These are phyloP conservation scores for Dastarcus helophoroides DNA, from an alignment of 2,888 invertebrate genomes.

Conservation along the genomic window DNA sequence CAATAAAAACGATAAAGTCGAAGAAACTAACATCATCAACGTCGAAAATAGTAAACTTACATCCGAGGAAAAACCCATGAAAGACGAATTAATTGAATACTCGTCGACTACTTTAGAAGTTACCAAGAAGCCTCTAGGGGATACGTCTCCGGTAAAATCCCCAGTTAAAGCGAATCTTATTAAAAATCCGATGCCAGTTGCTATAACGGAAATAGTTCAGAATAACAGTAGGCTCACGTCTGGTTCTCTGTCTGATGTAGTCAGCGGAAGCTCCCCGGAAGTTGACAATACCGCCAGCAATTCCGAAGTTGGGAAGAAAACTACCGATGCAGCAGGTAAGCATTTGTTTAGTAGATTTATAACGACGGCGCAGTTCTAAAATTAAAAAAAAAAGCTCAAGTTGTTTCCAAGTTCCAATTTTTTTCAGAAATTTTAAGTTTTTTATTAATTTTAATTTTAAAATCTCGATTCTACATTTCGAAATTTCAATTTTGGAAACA, in stretches of 20 bases:
- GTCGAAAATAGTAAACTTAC: constrained; percentile 20
- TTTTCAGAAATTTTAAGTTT: too few relatives aligned
- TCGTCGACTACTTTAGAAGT: constrained; percentile 11
- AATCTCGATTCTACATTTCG: too few relatives aligned
- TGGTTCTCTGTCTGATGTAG: constrained; percentile 51
- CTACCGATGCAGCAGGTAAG: constrained; percentile 33
- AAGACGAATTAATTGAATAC: neutral
- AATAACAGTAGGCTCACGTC: constrained; percentile 39
- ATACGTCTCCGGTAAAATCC: constrained; percentile 18
- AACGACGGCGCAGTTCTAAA: too few relatives aligned
- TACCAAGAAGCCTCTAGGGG: constrained; percentile 17
- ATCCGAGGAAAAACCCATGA: constrained; percentile 9
- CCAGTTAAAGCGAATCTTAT: constrained; percentile 17
- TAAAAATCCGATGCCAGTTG: constrained; percentile 38
- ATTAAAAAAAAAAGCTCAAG: too few relatives aligned
- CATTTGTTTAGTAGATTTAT: too few relatives aligned
- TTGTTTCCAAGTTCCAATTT: too few relatives aligned
- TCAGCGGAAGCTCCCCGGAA: constrained; percentile 54
- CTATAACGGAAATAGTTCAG: constrained; percentile 30
- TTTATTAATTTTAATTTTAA: too few relatives aligned
- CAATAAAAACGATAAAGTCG: constrained; percentile 25
- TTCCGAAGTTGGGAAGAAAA: constrained; percentile 30
- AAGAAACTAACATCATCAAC: constrained; percentile 22
- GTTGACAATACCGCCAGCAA: constrained; percentile 40
- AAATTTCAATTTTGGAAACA: too few relatives aligned